Evolutionary conservation across 2,888 invertebrate genomes (phyloP).

Genomic region (Eilema depressum): DNA sequence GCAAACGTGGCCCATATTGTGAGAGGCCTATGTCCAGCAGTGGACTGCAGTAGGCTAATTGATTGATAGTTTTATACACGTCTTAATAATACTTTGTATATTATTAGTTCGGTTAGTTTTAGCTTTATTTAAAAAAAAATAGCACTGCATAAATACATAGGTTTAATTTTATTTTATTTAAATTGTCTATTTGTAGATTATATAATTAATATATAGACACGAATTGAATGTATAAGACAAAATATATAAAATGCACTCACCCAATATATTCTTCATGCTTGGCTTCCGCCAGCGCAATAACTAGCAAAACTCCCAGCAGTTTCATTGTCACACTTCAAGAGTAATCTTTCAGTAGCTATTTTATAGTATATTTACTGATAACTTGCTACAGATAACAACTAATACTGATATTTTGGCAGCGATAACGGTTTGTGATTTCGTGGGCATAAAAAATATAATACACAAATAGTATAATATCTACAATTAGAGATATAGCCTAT

Average conservation of each 20-base stretch:
- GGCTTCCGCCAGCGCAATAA: conserved; percentile 63
- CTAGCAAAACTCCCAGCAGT: conserved; percentile 55
- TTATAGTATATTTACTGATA: conserved; percentile 36
- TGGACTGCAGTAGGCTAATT: too few relatives aligned
- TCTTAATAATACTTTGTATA: too few relatives aligned
- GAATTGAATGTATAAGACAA: background rate
- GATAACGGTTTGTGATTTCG: conserved; percentile 5
- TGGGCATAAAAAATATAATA: background rate
- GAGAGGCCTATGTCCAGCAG: too few relatives aligned
- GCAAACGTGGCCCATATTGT: too few relatives aligned
- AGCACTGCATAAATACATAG: too few relatives aligned
- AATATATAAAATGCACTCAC: conserved; percentile 51
- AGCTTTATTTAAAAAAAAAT: too few relatives aligned
- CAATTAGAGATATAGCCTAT: background rate
- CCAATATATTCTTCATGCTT: conserved; percentile 74
- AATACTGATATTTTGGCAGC: background rate
- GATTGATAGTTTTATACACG: too few relatives aligned
- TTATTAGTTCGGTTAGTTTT: too few relatives aligned
- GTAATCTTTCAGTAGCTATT: conserved; percentile 17
- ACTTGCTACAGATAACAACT: conserved; percentile 7
- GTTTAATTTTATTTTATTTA: too few relatives aligned
- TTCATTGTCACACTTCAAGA: conserved; percentile 55
- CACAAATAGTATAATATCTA: background rate
- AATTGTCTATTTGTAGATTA: too few relatives aligned
- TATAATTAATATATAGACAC: too few relatives aligned